Evolutionary conservation across 2,888 invertebrate genomes (phyloP).

Genomic region (Harpagoxenus sublaevis): DNA sequence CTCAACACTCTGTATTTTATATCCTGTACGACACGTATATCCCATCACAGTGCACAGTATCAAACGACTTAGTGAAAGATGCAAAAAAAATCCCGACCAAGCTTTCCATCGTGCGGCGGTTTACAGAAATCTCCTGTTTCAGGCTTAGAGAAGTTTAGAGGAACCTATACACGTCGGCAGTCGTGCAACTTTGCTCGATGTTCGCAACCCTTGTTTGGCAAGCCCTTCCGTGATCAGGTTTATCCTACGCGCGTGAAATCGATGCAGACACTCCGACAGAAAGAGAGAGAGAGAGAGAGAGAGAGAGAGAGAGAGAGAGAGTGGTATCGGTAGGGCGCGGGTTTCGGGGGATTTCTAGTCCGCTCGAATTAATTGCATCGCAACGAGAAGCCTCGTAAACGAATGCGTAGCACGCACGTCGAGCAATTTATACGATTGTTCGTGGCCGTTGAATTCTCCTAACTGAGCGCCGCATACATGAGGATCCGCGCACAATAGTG

Average conservation of each 20-base stretch:
- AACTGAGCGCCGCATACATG: background rate
- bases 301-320: slow-evolving; percentile 50
- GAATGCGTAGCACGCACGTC: slow-evolving; percentile 73
- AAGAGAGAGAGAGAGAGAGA: slow-evolving; percentile 47
- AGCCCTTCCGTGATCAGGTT: slow-evolving; percentile 74
- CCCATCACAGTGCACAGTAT: background rate
- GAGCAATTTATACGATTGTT: slow-evolving; percentile 68
- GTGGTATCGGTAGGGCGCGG: background rate
- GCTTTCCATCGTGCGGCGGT: slow-evolving; percentile 7
- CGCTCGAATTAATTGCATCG: slow-evolving; percentile 72
- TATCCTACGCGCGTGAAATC: slow-evolving; percentile 69
- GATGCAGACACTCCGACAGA: slow-evolving; percentile 63
- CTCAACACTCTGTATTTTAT: background rate
- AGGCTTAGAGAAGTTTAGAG: slow-evolving; percentile 51
- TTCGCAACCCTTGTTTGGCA: slow-evolving; percentile 72
- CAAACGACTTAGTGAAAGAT: background rate
- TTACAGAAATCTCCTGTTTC: slow-evolving; percentile 47
- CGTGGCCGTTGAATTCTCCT: slow-evolving; percentile 47
- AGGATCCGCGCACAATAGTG: background rate
- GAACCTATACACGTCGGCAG: slow-evolving; percentile 36
- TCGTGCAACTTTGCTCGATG: slow-evolving; percentile 60
- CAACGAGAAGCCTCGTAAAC: slow-evolving; percentile 66
- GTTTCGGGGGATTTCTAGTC: slow-evolving; percentile 14
- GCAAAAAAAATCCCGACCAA: background rate
- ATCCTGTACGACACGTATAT: background rate